These are phyloP conservation scores for Nycticryphes semicollaris DNA, from an alignment of 2,113 vertebrate genomes.

Conservation along the genomic window DNA sequence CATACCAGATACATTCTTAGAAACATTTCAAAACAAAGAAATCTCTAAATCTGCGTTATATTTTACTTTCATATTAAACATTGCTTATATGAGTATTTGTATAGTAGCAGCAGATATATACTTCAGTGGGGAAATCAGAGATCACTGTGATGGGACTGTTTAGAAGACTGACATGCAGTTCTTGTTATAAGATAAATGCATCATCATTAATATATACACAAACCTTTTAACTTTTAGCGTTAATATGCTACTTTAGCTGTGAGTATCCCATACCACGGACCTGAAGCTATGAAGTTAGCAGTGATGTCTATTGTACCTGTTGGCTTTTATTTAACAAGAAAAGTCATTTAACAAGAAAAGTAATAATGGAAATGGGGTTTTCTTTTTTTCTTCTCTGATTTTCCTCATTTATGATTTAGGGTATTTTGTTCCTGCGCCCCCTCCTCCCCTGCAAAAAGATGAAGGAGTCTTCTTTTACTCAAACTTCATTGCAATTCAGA, in stretches of 20 bases:
- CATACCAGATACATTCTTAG: not conserved
- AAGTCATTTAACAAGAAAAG: not conserved
- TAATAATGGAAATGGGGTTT: not conserved
- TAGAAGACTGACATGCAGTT: not conserved
- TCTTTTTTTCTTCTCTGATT: not conserved
- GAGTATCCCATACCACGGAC: not conserved
- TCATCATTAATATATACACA: not conserved
- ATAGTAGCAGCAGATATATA: not conserved
- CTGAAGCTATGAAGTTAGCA: not conserved
- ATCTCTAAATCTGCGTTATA: not conserved
- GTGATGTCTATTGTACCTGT: not conserved
- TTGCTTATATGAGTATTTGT: not conserved
- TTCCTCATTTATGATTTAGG: not conserved
- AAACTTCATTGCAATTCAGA: too few relatives aligned
- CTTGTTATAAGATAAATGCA: not conserved
- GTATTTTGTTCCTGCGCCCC: not conserved
- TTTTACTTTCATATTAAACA: not conserved
- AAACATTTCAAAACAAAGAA: not conserved
- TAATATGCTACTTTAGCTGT: not conserved
- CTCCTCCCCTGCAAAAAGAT: not conserved
- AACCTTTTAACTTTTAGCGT: not conserved
- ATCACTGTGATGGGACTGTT: not conserved
- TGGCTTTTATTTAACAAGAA: too few relatives aligned
- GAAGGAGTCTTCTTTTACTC: too few relatives aligned
- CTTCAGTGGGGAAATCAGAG: not conserved